Evolutionary conservation across 1,140 invertebrate genomes (phyloP).

Genomic region (Penaeus japonicus): DNA sequence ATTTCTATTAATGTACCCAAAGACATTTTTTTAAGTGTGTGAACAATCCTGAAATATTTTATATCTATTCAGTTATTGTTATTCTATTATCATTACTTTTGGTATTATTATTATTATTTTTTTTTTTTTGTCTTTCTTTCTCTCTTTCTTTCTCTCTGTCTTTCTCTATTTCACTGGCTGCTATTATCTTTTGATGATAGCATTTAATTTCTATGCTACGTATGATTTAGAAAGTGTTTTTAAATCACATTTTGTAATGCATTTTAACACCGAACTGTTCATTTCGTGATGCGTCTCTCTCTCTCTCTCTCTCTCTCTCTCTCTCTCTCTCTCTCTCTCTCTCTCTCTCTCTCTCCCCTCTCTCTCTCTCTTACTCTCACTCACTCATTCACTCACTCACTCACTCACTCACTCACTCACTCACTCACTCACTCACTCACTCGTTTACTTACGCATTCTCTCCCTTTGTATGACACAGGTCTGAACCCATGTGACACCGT

Average conservation of each 20-base stretch:
- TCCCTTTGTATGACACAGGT: slow-evolving; percentile 66
- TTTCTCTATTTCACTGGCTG: neutral
- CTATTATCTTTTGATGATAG: too few species aligned
- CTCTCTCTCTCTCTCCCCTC: neutral
- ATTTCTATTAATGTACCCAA: too few species aligned
- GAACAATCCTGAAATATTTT: too few species aligned
- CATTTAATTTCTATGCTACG: too few species aligned
- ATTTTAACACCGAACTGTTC: too few species aligned
- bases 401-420: neutral
- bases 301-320: neutral
- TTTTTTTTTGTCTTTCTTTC: neutral
- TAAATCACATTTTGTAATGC: too few species aligned
- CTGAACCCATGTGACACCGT: slow-evolving; percentile 82
- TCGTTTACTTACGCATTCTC: too few species aligned
- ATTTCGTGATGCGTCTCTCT: too few species aligned
- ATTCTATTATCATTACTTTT: neutral
- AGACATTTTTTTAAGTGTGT: too few species aligned
- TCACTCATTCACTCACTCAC: neutral
- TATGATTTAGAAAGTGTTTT: too few species aligned
- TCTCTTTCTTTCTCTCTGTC: neutral
- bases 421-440: neutral
- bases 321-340: neutral
- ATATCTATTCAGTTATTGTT: too few species aligned
- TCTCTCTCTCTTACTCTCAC: neutral
- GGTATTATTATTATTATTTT: neutral